These are phyloP conservation scores for Eugnorisma glareosa DNA, from an alignment of 2,888 invertebrate genomes.

Conservation along the genomic window DNA sequence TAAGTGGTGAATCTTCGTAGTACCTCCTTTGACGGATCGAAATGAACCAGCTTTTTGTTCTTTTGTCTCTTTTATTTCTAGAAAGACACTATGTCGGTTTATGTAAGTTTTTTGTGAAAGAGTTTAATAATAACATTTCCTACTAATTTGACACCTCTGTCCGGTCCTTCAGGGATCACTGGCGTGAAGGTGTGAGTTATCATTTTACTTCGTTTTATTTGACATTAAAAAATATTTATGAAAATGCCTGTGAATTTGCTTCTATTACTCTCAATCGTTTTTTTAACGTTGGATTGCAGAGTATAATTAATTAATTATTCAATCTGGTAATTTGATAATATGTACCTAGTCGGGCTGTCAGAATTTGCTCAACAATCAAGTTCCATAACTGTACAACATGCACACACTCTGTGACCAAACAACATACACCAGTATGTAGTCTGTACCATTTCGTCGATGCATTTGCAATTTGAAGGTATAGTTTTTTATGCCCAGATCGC, in stretches of 20 bases:
- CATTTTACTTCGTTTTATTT: not conserved
- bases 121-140: too few species aligned
- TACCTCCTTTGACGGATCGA: constrained; percentile 2
- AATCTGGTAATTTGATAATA: not conserved
- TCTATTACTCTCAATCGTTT: not conserved
- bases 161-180: too few species aligned
- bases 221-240: too few species aligned
- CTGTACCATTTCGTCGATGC: not conserved
- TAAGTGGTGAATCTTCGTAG: not conserved
- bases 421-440: too few species aligned
- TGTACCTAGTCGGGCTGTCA: not conserved
- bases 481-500: not conserved
- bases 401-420: not conserved
- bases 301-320: not conserved
- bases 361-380: not conserved
- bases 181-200: too few species aligned
- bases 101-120: too few species aligned
- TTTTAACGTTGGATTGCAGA: not conserved
- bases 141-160: too few species aligned
- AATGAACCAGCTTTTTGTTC: constrained; percentile 19
- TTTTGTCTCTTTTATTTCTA: not conserved
- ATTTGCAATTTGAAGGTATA: not conserved
- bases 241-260: not conserved
- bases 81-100: not conserved
- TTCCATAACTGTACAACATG: rapidly evolving